These are phyloP conservation scores for Apodemus agrarius DNA, from an alignment of 2,797 vertebrate genomes.

Conservation along the genomic window DNA sequence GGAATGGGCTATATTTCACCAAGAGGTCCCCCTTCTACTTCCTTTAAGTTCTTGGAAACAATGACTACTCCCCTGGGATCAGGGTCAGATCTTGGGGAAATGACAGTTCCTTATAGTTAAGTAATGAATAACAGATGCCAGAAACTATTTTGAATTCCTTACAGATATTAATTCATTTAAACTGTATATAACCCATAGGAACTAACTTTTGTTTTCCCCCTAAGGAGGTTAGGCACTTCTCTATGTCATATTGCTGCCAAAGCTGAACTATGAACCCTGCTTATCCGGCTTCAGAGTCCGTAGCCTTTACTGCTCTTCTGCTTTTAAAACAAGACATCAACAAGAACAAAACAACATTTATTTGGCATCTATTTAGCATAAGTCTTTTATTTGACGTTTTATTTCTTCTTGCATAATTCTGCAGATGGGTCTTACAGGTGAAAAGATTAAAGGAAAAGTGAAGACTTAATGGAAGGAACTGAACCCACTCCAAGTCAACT, in stretches of 20 bases:
- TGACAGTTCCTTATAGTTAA: constrained; percentile 46
- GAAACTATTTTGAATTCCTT: neutral
- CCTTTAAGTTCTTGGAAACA: constrained; percentile 25
- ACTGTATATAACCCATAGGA: neutral
- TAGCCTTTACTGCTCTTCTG: neutral
- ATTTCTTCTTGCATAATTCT: constrained; percentile 47
- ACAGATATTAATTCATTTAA: constrained; percentile 43
- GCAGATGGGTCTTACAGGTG: neutral
- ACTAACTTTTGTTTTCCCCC: constrained; percentile 26
- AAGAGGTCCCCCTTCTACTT: neutral
- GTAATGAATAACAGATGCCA: constrained; percentile 60
- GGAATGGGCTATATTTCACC: neutral
- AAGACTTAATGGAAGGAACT: neutral
- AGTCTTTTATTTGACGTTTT: constrained; percentile 6
- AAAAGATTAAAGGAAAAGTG: constrained; percentile 12
- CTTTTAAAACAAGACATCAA: neutral
- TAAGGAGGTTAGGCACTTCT: neutral
- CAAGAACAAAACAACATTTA: constrained; percentile 16
- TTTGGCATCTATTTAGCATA: neutral
- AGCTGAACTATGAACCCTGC: neutral
- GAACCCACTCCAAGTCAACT: neutral
- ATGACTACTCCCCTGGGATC: neutral
- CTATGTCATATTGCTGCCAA: neutral
- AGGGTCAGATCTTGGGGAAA: constrained; percentile 47
- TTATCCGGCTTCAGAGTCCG: neutral